Evolutionary conservation across 1,140 invertebrate genomes (phyloP).

Genomic region (Aphaenogaster ashmeadi): DNA sequence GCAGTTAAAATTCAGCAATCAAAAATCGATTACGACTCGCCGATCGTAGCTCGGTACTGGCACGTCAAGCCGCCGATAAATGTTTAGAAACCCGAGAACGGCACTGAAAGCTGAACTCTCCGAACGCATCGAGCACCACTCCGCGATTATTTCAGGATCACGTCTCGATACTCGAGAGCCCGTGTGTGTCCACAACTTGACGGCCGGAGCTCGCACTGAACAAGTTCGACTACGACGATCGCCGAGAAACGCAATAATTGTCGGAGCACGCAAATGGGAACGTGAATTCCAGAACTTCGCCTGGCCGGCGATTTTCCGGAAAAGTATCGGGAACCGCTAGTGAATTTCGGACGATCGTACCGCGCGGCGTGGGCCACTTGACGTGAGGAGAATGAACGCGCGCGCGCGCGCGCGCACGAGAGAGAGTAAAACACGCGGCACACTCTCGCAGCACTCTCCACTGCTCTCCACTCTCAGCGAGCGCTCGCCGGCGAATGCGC

Average conservation of each 20-base stretch:
- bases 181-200: background rate
- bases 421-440: conserved; percentile 21
- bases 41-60: background rate
- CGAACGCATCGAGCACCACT: background rate
- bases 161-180: background rate
- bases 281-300: background rate
- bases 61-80: background rate
- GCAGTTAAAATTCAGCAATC: background rate
- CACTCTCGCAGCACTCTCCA: conserved; percentile 21
- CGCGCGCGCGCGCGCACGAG: background rate
- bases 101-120: background rate
- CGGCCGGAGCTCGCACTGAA: background rate
- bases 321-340: background rate
- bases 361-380: background rate
- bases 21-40: background rate
- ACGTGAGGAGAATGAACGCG: conserved; percentile 25
- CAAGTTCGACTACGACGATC: background rate
- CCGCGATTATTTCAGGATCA: conserved; percentile 31
- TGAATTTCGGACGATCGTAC: conserved; percentile 11
- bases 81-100: conserved; percentile 2
- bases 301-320: background rate
- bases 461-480: conserved; percentile 75
- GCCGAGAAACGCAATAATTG: background rate
- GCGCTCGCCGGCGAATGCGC: conserved; percentile 82
- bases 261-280: background rate